These are phyloP conservation scores for Phainopepla nitens DNA, from an alignment of 2,113 vertebrate species.

Conservation along the genomic window DNA sequence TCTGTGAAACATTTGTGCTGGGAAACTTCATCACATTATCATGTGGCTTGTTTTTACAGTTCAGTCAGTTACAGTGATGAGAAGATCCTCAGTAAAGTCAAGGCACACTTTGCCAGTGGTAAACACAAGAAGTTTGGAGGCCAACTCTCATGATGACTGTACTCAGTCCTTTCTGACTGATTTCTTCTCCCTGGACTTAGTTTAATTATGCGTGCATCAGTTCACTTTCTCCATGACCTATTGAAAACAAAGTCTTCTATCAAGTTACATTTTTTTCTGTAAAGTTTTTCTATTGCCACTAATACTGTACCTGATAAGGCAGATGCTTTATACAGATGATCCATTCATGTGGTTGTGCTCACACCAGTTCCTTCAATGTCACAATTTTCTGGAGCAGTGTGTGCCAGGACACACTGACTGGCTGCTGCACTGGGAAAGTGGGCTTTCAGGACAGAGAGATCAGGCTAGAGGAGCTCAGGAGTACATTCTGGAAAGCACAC, in stretches of 20 bases:
- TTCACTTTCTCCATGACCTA: neutral
- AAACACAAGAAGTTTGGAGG: neutral
- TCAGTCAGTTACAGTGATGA: neutral
- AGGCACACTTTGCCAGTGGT: neutral
- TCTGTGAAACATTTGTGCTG: neutral
- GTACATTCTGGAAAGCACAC: neutral
- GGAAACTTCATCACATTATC: neutral
- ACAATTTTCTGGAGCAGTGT: fast-evolving
- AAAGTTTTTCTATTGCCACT: neutral
- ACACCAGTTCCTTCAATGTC: neutral
- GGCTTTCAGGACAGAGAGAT: neutral
- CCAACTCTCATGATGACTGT: neutral
- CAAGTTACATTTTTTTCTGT: neutral
- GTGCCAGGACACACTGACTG: neutral
- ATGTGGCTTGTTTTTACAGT: neutral
- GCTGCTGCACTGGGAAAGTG: neutral
- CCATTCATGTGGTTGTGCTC: fast-evolving
- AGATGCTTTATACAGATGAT: neutral
- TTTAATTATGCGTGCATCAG: neutral
- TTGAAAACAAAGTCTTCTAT: neutral
- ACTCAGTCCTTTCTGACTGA: neutral
- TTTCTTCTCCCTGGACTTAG: neutral
- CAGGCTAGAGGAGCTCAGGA: neutral
- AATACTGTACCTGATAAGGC: neutral
- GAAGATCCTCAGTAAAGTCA: neutral